Percentiles rank a stretch among this genome's conserved stretches.
phyloP scores from a whole-genome alignment of 2,797 vertebrate species.

The Acanthornis magna region DNA sequence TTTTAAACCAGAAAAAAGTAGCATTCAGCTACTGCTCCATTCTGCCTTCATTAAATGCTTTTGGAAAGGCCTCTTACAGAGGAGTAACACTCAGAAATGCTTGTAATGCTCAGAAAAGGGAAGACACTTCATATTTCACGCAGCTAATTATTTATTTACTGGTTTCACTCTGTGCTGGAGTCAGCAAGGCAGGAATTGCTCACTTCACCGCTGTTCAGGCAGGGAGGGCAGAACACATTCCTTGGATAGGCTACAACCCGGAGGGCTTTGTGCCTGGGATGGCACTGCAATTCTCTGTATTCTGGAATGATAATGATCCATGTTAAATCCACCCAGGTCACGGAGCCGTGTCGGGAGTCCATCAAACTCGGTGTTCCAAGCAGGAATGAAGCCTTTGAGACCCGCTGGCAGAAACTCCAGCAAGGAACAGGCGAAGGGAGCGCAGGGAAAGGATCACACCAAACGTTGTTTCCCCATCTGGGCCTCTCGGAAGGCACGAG shows the following conservation, averaged over 20 bases:
- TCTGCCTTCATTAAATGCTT: constrained; percentile 27
- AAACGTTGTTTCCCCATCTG: background rate
- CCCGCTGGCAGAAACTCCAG: background rate
- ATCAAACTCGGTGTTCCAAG: background rate
- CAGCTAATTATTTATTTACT: background rate
- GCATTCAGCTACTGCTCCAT: background rate
- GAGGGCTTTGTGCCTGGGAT: background rate
- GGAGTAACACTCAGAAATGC: background rate
- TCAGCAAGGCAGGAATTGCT: background rate
- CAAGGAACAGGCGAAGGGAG: background rate
- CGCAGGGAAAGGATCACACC: background rate
- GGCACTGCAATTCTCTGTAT: background rate
- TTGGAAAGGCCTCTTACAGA: background rate
- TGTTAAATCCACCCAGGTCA: background rate
- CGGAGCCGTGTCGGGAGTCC: background rate
- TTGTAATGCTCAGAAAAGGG: background rate
- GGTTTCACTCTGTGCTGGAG: background rate
- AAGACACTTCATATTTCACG: constrained; percentile 4
- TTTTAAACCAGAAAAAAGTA: background rate
- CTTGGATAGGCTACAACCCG: background rate
- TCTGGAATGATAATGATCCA: background rate
- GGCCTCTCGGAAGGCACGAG: background rate
- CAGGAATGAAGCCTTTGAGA: background rate
- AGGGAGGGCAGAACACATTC: background rate
- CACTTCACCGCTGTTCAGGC: background rate